These are phyloP conservation scores for Caenorhabditis latens DNA, from an alignment of 1,140 invertebrate species.

Conservation along the genomic window DNA sequence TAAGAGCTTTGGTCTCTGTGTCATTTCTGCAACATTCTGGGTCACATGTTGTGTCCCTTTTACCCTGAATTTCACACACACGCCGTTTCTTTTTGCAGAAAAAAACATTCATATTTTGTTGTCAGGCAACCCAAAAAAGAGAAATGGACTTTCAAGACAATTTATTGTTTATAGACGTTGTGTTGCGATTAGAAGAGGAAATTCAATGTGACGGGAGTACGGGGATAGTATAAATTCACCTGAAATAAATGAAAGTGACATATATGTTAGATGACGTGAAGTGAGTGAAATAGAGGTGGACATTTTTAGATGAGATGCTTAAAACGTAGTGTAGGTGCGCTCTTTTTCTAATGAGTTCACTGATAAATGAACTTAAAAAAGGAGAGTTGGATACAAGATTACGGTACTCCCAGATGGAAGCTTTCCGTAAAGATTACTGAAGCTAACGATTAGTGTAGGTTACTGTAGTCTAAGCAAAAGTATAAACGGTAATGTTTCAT, in stretches of 20 bases:
- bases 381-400: too few relatives aligned
- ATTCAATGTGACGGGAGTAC: neutral
- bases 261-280: neutral
- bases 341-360: too few relatives aligned
- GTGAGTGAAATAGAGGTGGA: neutral
- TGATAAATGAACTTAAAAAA: too few relatives aligned
- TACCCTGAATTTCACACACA: neutral
- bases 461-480: too few relatives aligned
- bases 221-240: constrained; percentile 3
- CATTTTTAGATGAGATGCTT: neutral
- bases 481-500: too few relatives aligned
- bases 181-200: too few relatives aligned
- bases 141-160: too few relatives aligned
- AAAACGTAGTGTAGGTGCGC: neutral
- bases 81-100: neutral
- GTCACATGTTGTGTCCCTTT: neutral
- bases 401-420: too few relatives aligned
- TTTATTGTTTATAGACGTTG: too few relatives aligned
- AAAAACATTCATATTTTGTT: neutral
- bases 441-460: too few relatives aligned
- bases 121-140: too few relatives aligned
- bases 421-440: too few relatives aligned
- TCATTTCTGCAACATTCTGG: neutral
- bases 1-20: neutral
- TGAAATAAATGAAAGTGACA: constrained; percentile 5